Base-by-base conservation (phyloP, 2,888 invertebrate species). In the Melanostoma mellinum region DNA sequence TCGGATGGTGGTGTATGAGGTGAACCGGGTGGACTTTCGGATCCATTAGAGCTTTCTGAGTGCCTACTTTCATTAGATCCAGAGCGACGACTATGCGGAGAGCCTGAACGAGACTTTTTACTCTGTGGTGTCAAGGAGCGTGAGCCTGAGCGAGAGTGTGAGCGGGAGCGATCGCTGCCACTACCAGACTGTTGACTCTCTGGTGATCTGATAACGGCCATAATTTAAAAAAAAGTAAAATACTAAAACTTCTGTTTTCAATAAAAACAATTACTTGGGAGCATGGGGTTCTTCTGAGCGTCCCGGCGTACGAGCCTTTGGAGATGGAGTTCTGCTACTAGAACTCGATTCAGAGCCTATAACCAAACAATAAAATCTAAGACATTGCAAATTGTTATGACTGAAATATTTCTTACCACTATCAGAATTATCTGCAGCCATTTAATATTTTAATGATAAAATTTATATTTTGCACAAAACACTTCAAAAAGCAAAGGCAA, bases 291-390 rank as follows among this genome's bases (percentile, higher is more conserved):
- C 87, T 6, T 86, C 72, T 6, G 86, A 79, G 53, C 80, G 85
- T 4, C 87, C 88, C 4, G 87, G 87, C 4, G 88, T 88, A 67
- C 69, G 88, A 60, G 86, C 88, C 77, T 87, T 88, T 4, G 91
- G 90, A 6, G 90, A 88, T 40, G 86, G 88, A 61, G 88, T 90
- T 10, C 88, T 87, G 80, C 89, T 88, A 63, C 89, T 89, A 6
- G 88, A 89, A 48, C 88, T 89, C 2, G 91, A 90, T n/a, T 87
- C 90, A 2, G 91, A 90, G 55, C 90, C 91, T 87, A 77, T 63
- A 38, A 81, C 20, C 20, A 20, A 20, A 20, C 20, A 63, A 60
- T 10, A 3, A 36, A 61, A 9, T 5, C 3, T n/a, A 2, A 36
- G 36, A 2, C 8, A 6, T n/a, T 6, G 6, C 0, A 36, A 48